Conservation (phyloP, 2,113 vertebrate genomes). For the Rhynchopsitta pachyrhyncha region DNA sequence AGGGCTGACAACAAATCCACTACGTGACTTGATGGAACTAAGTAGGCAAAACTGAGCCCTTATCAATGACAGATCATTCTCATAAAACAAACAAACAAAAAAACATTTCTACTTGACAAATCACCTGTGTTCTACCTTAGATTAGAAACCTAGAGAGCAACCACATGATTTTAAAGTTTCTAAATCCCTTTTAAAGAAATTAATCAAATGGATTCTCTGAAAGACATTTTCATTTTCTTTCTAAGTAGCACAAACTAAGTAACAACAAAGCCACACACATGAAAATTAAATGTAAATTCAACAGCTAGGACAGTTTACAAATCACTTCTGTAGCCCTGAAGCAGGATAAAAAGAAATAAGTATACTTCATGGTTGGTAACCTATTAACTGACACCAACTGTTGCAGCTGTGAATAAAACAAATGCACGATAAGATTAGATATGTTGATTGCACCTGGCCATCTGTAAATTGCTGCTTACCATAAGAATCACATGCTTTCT, state of each 20-base stretch:
- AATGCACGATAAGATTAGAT: conserved; percentile 77
- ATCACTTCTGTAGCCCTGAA: conserved; percentile 41
- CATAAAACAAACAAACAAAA: neutral
- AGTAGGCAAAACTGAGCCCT: neutral
- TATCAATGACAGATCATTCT: neutral
- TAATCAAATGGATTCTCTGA: neutral
- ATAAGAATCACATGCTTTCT: conserved; percentile 59
- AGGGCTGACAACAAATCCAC: neutral
- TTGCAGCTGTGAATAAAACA: conserved; percentile 73
- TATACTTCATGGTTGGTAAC: conserved; percentile 72
- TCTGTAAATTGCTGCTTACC: conserved; percentile 73
- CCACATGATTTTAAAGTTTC: neutral
- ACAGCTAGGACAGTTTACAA: conserved; percentile 41
- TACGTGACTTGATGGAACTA: neutral
- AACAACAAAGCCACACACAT: neutral
- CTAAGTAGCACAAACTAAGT: neutral
- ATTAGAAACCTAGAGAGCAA: neutral
- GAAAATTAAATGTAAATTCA: conserved; percentile 27
- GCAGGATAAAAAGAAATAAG: conserved; percentile 63
- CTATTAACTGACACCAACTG: conserved; percentile 77
- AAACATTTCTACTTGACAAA: neutral
- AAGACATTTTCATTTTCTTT: neutral
- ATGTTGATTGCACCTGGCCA: conserved; percentile 77
- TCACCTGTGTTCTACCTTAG: neutral
- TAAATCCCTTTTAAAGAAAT: neutral